Percentiles rank a stretch among this genome's conserved stretches.
Conservation (phyloP, 2,888 invertebrate genomes). For the Ophioninae sp. region DNA sequence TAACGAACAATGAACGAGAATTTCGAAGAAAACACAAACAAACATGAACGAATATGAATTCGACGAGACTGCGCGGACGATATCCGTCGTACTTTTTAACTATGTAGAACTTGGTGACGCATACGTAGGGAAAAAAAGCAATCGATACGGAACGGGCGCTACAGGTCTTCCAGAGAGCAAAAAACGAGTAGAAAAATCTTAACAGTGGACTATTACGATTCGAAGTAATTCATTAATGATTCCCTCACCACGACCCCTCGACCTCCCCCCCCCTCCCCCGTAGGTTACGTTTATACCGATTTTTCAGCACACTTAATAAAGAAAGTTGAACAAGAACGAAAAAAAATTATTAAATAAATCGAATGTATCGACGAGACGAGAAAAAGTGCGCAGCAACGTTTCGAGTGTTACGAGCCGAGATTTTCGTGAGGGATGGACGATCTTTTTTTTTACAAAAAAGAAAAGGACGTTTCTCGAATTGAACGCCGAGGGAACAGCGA, state of each 20-base stretch:
- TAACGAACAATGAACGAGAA: conserved; percentile 4
- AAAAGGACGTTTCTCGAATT: conserved; percentile 23
- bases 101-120: conserved; percentile 50
- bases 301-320: conserved; percentile 74
- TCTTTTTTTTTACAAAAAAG: conserved; percentile 25
- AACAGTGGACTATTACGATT: conserved; percentile 73
- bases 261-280: conserved; percentile 59
- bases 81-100: conserved; percentile 54
- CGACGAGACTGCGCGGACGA: conserved; percentile 59
- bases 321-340: conserved; percentile 31
- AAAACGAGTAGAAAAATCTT: conserved; percentile 44
- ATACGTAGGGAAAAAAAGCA: conserved; percentile 49
- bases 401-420: conserved; percentile 34
- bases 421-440: conserved; percentile 41
- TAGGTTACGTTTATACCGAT: conserved; percentile 78
- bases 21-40: conserved; percentile 13
- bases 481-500: conserved; percentile 34
- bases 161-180: conserved; percentile 73
- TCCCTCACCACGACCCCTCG: conserved; percentile 13
- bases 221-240: conserved; percentile 69
- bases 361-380: conserved; percentile 60
- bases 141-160: conserved; percentile 66
- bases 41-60: conserved; percentile 55
- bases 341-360: conserved; percentile 46
- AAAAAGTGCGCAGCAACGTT: conserved; percentile 38